phyloP scores from a whole-genome alignment of 92 coral and sea anemone species.

The Porites divaricata region DNA sequence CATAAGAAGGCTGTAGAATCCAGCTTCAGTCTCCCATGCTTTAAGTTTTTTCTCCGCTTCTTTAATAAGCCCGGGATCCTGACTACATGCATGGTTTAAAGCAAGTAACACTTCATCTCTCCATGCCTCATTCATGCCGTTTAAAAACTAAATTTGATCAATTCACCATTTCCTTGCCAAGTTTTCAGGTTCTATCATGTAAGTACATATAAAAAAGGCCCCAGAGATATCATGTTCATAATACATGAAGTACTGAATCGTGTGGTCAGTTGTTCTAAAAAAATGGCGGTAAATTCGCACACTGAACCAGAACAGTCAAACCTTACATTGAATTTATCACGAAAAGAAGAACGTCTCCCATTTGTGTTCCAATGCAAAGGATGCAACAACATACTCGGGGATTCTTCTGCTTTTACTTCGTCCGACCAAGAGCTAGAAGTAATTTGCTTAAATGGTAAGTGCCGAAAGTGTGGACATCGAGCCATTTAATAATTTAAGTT shows the following conservation, averaged over 20 bases:
- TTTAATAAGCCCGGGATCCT: slow-evolving; percentile 78
- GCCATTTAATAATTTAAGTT: too few species aligned
- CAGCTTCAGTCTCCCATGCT: slow-evolving; percentile 87
- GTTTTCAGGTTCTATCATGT: not conserved
- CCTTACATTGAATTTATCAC: not conserved
- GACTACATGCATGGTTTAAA: slow-evolving; percentile 86
- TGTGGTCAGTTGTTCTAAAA: not conserved
- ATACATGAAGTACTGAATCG: not conserved
- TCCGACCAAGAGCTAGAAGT: slow-evolving; percentile 44
- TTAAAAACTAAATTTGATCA: not conserved
- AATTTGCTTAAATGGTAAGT: slow-evolving; percentile 49
- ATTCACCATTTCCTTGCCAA: not conserved
- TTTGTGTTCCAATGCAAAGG: slow-evolving; percentile 53
- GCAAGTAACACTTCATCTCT: slow-evolving; percentile 73
- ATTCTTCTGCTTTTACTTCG: slow-evolving; percentile 50
- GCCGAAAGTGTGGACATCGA: too few species aligned
- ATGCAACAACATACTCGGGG: slow-evolving; percentile 57
- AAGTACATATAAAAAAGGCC: not conserved
- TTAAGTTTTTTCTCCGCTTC: slow-evolving; percentile 84
- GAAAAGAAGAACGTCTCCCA: slow-evolving; percentile 25
- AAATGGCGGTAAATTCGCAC: slow-evolving; percentile 51
- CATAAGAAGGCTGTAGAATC: slow-evolving; percentile 88
- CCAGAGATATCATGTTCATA: not conserved
- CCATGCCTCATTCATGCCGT: slow-evolving; percentile 36
- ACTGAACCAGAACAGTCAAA: not conserved